Evolutionary conservation across 1,140 invertebrate species (phyloP), one percentile per base, ranked within the genome.

Genomic region (Ruditapes philippinarum): DNA sequence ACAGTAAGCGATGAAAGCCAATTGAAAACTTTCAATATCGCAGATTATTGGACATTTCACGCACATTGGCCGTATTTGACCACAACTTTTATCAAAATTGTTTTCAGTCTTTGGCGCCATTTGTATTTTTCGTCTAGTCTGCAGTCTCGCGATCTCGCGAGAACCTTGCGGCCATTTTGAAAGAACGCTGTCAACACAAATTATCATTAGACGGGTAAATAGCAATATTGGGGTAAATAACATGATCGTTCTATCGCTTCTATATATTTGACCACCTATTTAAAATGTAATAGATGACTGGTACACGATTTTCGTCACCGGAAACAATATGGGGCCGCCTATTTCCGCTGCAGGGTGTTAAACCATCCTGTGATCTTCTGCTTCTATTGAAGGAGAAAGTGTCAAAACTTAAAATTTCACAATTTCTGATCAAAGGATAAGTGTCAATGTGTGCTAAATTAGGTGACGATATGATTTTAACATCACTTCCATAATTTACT

Each of bases 11-110:
- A 68, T 76, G 83, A 76, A 86, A 86, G 83, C 68, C 83, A 86
- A 68, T 76, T 57, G 83, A 74, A 74, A 86, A 57, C 81, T 36
- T 86, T 25, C 68, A 86, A 76, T 70, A 33, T 86, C 19, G 70
- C 83, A 86, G 83, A 74, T 86, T 86, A 74, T 33, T 74, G 51
- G 83, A 54, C 83, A 76, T 57, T 86, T 74, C 45, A 51, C 45
- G 31, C 83, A 60, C 70, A 45, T 60, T 76, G 83, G 49, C 40
- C 68, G 45, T 73, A 57, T 73, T 73, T 31, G 62, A 57, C 68
- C 73, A 86, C 83, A 74, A 86, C 45, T 74, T 86, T 76, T 86
- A 76, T 76, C 70, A 74, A 86, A 86, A 86, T 36, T 57, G 68
- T 86, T 86, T 86, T 86, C 68, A 84, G 49, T 60, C 40, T 25